These are phyloP conservation scores for Glareola pratincola DNA, from an alignment of 2,113 vertebrate genomes.

Conservation along the genomic window DNA sequence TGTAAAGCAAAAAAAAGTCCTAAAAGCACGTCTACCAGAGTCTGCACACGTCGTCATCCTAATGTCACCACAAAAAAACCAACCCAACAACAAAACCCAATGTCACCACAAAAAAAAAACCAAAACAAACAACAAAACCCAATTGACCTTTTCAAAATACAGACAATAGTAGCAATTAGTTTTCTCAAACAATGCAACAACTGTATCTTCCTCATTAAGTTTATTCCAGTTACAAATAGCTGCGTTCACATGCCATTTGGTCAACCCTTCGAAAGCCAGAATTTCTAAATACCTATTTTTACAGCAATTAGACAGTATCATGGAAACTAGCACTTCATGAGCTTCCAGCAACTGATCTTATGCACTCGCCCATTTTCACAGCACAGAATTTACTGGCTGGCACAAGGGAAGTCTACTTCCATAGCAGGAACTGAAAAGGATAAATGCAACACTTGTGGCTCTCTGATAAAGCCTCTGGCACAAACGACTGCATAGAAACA, in stretches of 20 bases:
- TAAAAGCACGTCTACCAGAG: background rate
- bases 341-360: background rate
- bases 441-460: background rate
- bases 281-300: background rate
- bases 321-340: background rate
- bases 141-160: background rate
- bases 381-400: background rate
- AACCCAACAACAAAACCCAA: background rate
- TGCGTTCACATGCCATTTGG: background rate
- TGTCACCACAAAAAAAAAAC: background rate
- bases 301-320: background rate
- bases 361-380: background rate
- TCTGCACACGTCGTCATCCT: background rate
- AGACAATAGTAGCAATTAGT: background rate
- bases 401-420: background rate
- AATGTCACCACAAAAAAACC: background rate
- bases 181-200: background rate
- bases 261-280: background rate
- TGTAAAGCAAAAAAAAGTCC: background rate
- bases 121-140: background rate
- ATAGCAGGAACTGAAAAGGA: background rate
- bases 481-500: background rate
- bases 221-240: background rate
- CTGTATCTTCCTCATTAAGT: background rate
- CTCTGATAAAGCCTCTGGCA: background rate